A percentile compares a stretch with the other conserved stretches of the same genome.
Evolutionary conservation across 2,113 vertebrate species (phyloP).

Genomic region (Anguilla rostrata): DNA sequence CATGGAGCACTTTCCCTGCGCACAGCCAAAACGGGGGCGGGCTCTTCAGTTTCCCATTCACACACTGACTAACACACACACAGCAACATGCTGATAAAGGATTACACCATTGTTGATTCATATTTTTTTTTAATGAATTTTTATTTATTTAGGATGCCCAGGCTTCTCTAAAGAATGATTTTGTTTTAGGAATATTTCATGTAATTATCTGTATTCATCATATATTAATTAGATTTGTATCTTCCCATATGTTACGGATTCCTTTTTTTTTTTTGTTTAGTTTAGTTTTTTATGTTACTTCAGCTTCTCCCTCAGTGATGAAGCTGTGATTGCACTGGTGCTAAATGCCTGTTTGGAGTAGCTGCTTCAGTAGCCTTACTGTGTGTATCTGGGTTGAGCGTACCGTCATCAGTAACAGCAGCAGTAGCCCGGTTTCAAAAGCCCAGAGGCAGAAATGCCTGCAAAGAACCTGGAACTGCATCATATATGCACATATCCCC

Average conservation of each 20-base stretch:
- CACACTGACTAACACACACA: no score
- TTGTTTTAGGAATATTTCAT: no score
- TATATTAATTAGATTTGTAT: neutral
- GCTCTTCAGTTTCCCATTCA: neutral
- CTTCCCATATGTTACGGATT: neutral
- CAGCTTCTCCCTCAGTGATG: neutral
- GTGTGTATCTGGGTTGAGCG: neutral
- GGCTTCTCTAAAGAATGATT: neutral
- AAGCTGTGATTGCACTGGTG: neutral
- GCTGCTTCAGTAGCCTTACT: neutral
- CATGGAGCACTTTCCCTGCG: neutral
- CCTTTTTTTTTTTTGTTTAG: neutral
- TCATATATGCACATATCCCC: neutral
- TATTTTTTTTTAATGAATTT: neutral
- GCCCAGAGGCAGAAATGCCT: neutral
- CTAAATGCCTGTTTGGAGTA: neutral
- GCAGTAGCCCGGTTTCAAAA: neutral
- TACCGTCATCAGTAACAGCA: neutral
- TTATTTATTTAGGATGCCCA: neutral
- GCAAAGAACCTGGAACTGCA: neutral
- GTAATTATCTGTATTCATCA: no score
- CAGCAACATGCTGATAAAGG: neutral
- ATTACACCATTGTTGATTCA: neutral
- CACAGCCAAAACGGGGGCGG: neutral
- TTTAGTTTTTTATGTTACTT: constrained; percentile 9